Percentiles rank a stretch among this genome's conserved stretches.
Evolutionary conservation across 2,888 invertebrate species (phyloP).

Genomic region (Drosophila paramelanica): DNA sequence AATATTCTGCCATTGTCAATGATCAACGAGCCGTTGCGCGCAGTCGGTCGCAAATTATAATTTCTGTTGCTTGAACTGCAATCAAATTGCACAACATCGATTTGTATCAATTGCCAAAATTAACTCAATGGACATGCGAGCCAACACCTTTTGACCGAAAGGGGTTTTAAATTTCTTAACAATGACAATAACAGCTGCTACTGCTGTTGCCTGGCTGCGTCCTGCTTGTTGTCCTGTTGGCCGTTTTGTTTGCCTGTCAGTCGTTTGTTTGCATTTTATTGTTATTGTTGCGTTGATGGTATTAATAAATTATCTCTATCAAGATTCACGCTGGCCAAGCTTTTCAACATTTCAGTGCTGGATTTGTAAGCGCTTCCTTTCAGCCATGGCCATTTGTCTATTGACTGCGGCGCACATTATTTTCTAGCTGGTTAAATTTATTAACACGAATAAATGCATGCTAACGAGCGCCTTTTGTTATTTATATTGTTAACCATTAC

Average conservation of each 20-base stretch:
- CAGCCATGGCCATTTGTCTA: slow-evolving; percentile 68
- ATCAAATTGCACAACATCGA: slow-evolving; percentile 69
- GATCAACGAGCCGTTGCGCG: slow-evolving; percentile 47
- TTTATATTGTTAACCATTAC: slow-evolving; percentile 56
- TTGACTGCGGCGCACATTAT: slow-evolving; percentile 67
- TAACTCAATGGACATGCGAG: slow-evolving; percentile 56
- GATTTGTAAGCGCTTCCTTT: slow-evolving; percentile 51
- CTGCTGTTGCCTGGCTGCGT: slow-evolving; percentile 1
- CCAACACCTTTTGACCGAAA: slow-evolving; percentile 61
- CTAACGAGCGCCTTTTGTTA: slow-evolving; percentile 71
- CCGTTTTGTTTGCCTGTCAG: slow-evolving; percentile 50
- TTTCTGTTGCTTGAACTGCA: slow-evolving; percentile 45
- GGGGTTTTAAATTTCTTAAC: slow-evolving; percentile 43
- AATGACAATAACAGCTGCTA: slow-evolving; percentile 37
- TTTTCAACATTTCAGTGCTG: slow-evolving; percentile 54
- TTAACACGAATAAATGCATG: slow-evolving; percentile 70
- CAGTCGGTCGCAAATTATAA: slow-evolving; percentile 66
- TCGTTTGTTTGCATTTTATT: slow-evolving; percentile 80
- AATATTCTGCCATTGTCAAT: slow-evolving; percentile 48
- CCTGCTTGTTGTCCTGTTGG: slow-evolving; percentile 1
- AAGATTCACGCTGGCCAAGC: slow-evolving; percentile 65
- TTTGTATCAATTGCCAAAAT: slow-evolving; percentile 56
- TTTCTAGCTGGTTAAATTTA: slow-evolving; percentile 80
- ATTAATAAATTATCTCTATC: slow-evolving; percentile 81
- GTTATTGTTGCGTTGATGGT: slow-evolving; percentile 80